Conservation (phyloP, 2,113 vertebrate genomes). For the Phainopepla nitens region DNA sequence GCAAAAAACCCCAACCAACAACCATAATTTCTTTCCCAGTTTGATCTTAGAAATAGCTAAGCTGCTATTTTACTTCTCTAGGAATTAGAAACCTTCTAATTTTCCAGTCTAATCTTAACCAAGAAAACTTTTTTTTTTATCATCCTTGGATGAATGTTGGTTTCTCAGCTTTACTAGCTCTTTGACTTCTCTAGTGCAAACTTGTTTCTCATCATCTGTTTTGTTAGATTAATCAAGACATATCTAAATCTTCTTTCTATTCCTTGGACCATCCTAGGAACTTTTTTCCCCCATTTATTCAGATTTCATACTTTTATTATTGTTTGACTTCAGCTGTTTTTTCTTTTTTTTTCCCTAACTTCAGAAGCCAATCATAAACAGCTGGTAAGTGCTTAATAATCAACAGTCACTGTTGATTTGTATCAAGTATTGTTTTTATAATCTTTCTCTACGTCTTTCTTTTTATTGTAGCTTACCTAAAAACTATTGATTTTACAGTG, state of each 20-base stretch:
- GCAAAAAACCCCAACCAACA: no score
- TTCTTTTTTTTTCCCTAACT: background rate
- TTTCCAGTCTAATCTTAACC: background rate
- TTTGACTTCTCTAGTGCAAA: background rate
- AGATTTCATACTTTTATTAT: background rate
- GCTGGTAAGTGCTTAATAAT: background rate
- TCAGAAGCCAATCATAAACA: background rate
- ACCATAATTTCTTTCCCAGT: background rate
- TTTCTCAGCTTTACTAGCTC: background rate
- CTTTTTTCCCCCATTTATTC: background rate
- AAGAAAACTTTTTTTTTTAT: background rate
- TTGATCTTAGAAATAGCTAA: background rate
- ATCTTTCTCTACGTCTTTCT: background rate
- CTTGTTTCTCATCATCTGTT: background rate
- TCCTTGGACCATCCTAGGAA: background rate
- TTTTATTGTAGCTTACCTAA: background rate
- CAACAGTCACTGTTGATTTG: background rate
- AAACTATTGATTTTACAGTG: background rate
- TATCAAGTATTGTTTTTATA: background rate
- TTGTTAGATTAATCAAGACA: background rate
- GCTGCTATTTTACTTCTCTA: background rate
- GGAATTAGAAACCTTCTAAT: background rate
- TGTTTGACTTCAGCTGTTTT: background rate
- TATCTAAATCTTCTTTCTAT: background rate
- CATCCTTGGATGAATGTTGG: background rate